phyloP scores from a whole-genome alignment of 2,113 vertebrate genomes.

The Mionectes macconnelli region DNA sequence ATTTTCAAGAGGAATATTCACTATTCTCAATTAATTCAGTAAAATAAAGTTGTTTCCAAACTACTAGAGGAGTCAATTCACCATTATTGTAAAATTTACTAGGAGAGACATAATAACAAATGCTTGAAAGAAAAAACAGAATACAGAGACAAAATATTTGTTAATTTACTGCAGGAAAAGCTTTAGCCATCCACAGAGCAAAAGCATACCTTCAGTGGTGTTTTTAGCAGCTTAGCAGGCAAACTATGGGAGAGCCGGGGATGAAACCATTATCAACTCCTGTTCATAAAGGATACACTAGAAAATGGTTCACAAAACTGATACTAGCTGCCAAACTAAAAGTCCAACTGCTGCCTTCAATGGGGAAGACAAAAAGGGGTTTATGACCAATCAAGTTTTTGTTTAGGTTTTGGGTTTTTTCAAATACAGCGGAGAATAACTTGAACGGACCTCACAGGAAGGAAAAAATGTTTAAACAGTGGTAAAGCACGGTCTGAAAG shows the following conservation, averaged over 20 bases:
- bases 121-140: neutral
- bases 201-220: neutral
- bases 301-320: neutral
- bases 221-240: neutral
- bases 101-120: neutral
- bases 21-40: neutral
- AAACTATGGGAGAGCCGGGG: neutral
- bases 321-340: neutral
- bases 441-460: neutral
- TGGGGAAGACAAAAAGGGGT: neutral
- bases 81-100: neutral
- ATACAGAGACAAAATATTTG: neutral
- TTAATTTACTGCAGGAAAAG: neutral
- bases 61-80: neutral
- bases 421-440: neutral
- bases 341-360: neutral
- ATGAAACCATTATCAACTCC: neutral
- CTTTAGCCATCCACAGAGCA: rapidly evolving
- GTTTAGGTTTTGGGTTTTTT: neutral
- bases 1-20: neutral
- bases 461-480: neutral
- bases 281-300: neutral
- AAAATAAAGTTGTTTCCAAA: neutral
- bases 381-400: neutral
- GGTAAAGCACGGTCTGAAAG: neutral